phyloP scores from a whole-genome alignment of 1,140 invertebrate genomes.

The Monomorium pharaonis region DNA sequence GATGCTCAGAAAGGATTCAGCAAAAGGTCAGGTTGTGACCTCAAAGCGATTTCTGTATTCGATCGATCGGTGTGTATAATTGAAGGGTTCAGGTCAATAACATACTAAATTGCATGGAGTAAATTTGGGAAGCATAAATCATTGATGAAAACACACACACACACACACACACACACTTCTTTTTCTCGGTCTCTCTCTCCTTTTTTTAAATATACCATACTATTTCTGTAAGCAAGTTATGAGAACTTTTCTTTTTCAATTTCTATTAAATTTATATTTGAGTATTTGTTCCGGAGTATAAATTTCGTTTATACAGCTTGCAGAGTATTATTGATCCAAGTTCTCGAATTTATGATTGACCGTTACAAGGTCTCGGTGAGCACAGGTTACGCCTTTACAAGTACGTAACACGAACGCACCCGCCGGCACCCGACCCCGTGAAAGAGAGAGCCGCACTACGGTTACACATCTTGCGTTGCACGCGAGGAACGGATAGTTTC shows the following conservation, averaged over 20 bases:
- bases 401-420: conserved; percentile 66
- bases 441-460: conserved; percentile 46
- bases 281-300: background rate
- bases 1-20: conserved; percentile 57
- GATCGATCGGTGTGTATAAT: conserved; percentile 44
- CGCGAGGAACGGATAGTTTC: conserved; percentile 72
- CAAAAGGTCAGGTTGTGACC: conserved; percentile 62
- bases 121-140: conserved; percentile 45
- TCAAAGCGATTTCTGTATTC: conserved; percentile 37
- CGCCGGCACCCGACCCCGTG: conserved; percentile 59
- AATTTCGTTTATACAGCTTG: conserved; percentile 1
- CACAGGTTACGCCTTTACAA: conserved; percentile 66
- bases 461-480: conserved; percentile 58
- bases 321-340: conserved; percentile 33
- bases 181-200: background rate
- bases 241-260: background rate
- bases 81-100: conserved; percentile 29
- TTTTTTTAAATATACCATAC: background rate
- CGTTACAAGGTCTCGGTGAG: conserved; percentile 71
- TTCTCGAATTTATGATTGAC: conserved; percentile 68
- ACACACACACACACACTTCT: background rate
- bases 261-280: background rate
- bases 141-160: background rate
- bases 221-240: background rate
- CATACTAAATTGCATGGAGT: conserved; percentile 3